Base-by-base conservation (phyloP, 2,888 invertebrate species). In the Drosophila eohydei region DNA sequence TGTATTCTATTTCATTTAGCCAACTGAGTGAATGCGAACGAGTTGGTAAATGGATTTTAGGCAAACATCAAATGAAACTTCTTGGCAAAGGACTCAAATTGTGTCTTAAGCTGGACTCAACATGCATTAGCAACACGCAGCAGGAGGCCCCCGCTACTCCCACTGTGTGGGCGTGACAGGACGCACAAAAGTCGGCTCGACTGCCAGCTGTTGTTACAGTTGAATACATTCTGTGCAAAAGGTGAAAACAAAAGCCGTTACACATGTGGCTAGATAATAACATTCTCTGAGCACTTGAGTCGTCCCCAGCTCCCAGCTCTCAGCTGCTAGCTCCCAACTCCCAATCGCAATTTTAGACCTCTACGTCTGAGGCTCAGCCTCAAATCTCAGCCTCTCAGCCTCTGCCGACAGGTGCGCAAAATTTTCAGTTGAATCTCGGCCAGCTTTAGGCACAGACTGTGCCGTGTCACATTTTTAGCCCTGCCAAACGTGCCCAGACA, bases 201-300 rank as follows among this genome's bases (percentile, higher is more conserved):
- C 72, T 57, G 50, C 62, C 62, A 54, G 63, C 69, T 80, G 72
- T 66, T 74, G 82, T 57, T 58, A 66, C 74, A 73, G 74, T 71
- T 74, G 83, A 80, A 83, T 71, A 75, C 76, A 50, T 74, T 60
- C 44, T 41, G 48, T 62, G 70, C 60, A 41, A 60, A 74, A 54
- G 56, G 63, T 63, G 68, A 81, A 79, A 74, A 78, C 81, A 87
- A 88, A 86, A 87, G 84, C 87, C 89, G 74, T 83, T 88, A 73
- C 87, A 84, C 87, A 89, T 86, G 89, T 89, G 87, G 80, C 89
- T 82, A 82, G 87, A 82, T 89, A 89, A 86, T 87, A 86, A 86
- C 81, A 74, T 65, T 73, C 63, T 56, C 78, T 56, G 69, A 73
- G 72, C 80, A 69, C 38, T 51, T 26, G 14, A 26, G 56, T n/a